Base-by-base conservation (phyloP, 1,140 invertebrate genomes). In the Scaptomyza graminum region DNA sequence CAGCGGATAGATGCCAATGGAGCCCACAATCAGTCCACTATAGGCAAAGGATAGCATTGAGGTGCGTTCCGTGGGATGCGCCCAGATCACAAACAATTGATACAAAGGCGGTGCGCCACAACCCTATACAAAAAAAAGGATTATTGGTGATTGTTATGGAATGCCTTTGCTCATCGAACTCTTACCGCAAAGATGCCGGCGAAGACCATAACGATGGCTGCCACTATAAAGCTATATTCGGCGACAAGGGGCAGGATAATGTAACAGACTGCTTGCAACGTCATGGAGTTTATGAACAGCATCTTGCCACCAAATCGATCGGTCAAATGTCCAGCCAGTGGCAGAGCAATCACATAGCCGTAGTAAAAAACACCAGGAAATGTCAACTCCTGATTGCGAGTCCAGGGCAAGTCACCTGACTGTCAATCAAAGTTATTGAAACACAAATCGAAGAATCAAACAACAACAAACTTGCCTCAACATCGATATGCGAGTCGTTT, bases 51-150 rank as follows among this genome's bases (percentile, higher is more conserved):
- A 72, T 2, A 91, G 13, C 51, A 91, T 57, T 0, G 83, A 57
- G 0, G 87, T 89, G 12, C 90, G 78, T 39, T 91, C 90, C n/a
- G 67, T 74, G 22, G 87, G 90, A 84, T 91, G 90, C 0, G 90
- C 81, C 90, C 90, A 91, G 9, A 68, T 62, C 5, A 90, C 79
- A 18, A 85, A 91, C 0, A 91, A 57, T 43, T 91, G 90, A 43
- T 91, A 91, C 7, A 90, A 5, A 5, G 90, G 55, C 5, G 90
- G 90, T 57, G 84, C 68, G 9, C 83, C 83, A 39, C 82, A 89
- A 22, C 87, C 90, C 90, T 91, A 57, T 15, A 2, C 7, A 8
- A 34, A 7, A 34, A 34, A 8, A 34, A 34, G 4, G 0, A 1
- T 22, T 22, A 22, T 22, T 22, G 18, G 0, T 22, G 4, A 3